Evolutionary conservation across 2,113 vertebrate species (phyloP), one percentile per base, ranked within the genome.

Genomic region (Callipepla californica): DNA sequence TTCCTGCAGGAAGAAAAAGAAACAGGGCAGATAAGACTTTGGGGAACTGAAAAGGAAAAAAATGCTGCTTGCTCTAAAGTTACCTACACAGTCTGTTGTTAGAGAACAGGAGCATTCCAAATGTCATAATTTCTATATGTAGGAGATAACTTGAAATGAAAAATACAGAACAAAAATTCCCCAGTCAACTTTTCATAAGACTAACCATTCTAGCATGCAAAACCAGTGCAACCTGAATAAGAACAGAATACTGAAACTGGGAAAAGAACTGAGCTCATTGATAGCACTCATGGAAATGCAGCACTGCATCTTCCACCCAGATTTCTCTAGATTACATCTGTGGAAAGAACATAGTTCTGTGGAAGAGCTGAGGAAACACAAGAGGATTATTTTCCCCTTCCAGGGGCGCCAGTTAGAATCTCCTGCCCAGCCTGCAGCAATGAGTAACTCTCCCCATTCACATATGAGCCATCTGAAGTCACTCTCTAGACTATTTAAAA

Each of bases 1-100:
- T 97, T 97, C 93, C 96, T 97, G 90, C 89, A 73, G 96, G 93
- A 96, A 94, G 96, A 80, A 96, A 95, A 92, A 92, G 74, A 79
- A 92, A 28, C 88, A 75, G 77, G 69, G 75, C 89, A 96, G 94
- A 95, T 77, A 92, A 94, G 90, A 93, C 94, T 92, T 96, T 51
- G 9, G 90, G 96, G 95, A 96, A 45, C 87, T 45, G 36, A 84
- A 85, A 66, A 78, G n/a, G 74, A 96, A 98, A 95, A 94, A 94
- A 97, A 77, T 74, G 23, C 48, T 80, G 87, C 96, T 97, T 80
- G 87, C 96, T 97, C 93, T 92, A 68, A 97, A 97, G 96, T 80
- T 63, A 61, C n/a, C 21, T 16, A 14, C 30, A 65, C 36, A 11
- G 19, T 23, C 25, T 57, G 77, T 66, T 72, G 85, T 76, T 80